Conservation (phyloP, 37 sponge, comb jelly and placozoan species). For the Axinella damicornis region DNA sequence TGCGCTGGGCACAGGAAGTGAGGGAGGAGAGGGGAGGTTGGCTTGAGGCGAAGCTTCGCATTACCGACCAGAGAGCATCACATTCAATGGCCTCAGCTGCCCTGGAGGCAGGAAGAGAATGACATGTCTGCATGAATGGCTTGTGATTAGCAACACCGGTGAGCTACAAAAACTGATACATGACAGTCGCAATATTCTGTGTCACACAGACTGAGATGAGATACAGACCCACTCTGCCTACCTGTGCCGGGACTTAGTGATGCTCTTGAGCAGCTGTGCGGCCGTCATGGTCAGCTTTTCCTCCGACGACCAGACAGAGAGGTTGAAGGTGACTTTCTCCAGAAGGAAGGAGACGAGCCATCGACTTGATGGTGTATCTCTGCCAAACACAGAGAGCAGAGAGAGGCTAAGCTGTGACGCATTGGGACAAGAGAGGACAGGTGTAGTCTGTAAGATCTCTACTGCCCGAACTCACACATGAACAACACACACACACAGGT, state of each 20-base stretch:
- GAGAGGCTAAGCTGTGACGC: constrained; percentile 64
- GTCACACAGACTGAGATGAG: too few relatives aligned
- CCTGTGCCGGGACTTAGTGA: constrained; percentile 16
- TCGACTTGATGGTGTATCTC: constrained; percentile 11
- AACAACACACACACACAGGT: background rate
- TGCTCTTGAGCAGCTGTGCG: constrained; percentile 51
- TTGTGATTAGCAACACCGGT: too few relatives aligned
- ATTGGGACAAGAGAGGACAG: background rate
- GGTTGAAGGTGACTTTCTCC: constrained; percentile 65
- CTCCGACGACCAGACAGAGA: constrained; percentile 78
- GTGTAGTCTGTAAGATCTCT: too few relatives aligned
- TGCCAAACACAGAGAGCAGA: constrained; percentile 67
- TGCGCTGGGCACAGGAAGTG: constrained; percentile 47
- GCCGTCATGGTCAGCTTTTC: constrained; percentile 45
- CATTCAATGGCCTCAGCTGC: constrained; percentile 43
- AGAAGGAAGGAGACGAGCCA: constrained; percentile 60
- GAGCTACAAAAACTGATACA: too few relatives aligned
- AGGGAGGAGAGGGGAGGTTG: constrained; percentile 13
- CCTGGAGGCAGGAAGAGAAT: background rate
- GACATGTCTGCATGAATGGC: too few relatives aligned
- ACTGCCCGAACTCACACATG: background rate
- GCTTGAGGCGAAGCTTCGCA: constrained; percentile 35
- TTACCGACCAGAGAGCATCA: constrained; percentile 62
- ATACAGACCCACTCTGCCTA: background rate
- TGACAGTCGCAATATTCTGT: too few relatives aligned